A percentile compares a stretch with the other conserved stretches of the same genome.
Conservation (phyloP, 2,888 invertebrate genomes). For the Linnaemya vulpina region DNA sequence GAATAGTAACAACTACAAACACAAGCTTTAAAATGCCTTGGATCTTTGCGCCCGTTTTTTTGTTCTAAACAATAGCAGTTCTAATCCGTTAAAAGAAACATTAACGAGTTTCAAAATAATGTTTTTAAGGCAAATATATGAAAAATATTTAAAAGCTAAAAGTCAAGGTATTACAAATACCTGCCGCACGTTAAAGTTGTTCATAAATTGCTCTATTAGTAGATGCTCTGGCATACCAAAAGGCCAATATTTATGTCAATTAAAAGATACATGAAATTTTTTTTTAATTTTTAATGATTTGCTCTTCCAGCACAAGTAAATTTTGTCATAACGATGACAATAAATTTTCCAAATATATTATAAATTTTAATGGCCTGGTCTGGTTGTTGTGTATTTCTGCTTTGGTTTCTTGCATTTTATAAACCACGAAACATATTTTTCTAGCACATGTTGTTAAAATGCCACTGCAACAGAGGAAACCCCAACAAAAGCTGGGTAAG, state of each 20-base stretch:
- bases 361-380: neutral
- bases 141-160: slow-evolving; percentile 16
- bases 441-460: slow-evolving; percentile 18
- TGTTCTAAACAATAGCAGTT: slow-evolving; percentile 54
- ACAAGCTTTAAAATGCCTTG: neutral
- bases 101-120: slow-evolving; percentile 80
- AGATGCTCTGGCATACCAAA: neutral
- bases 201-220: neutral
- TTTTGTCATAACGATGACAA: neutral
- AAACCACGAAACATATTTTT: neutral
- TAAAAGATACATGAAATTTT: neutral
- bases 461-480: slow-evolving; percentile 19
- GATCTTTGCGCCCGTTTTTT: neutral
- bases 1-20: no score
- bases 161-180: slow-evolving; percentile 31
- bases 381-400: neutral
- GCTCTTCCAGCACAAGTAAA: neutral
- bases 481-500: neutral
- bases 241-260: neutral
- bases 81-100: slow-evolving; percentile 81
- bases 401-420: neutral
- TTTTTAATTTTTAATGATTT: neutral
- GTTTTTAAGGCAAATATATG: slow-evolving; percentile 75
- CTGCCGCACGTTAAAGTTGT: neutral
- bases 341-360: neutral